Conservation (phyloP, 2,797 vertebrate species). For the Hydrolagus colliei region DNA sequence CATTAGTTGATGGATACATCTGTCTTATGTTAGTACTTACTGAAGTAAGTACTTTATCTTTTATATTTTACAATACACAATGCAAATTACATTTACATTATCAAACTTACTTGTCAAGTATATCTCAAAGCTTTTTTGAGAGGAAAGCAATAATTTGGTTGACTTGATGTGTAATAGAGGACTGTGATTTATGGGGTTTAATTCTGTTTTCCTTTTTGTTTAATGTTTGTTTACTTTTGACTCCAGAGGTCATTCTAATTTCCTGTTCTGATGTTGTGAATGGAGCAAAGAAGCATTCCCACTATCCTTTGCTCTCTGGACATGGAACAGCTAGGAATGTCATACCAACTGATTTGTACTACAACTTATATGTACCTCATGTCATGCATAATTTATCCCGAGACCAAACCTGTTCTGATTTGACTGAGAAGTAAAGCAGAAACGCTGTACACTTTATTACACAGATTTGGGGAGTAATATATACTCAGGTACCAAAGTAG, state of each 20-base stretch:
- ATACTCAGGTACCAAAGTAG: neutral
- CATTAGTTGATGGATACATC: neutral
- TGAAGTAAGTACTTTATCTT: neutral
- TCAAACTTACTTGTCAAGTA: too few relatives aligned
- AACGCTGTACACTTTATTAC: neutral
- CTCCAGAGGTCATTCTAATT: conserved; percentile 13
- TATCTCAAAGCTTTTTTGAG: neutral
- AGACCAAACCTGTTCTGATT: neutral
- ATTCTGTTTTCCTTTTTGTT: conserved; percentile 19
- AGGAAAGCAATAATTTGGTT: neutral
- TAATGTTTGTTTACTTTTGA: conserved; percentile 21
- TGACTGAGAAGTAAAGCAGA: neutral
- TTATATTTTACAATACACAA: neutral
- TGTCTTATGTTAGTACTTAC: neutral
- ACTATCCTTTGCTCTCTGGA: neutral
- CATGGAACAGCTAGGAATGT: too few relatives aligned
- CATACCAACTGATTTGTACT: conserved; percentile 1
- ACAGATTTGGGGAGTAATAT: neutral
- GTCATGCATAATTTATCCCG: neutral
- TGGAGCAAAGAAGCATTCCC: conserved; percentile 4
- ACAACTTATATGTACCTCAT: neutral
- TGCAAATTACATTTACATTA: too few relatives aligned
- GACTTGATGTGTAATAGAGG: neutral
- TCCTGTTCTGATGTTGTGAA: conserved; percentile 26
- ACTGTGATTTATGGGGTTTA: conserved; percentile 26